A percentile compares a stretch with the other conserved stretches of the same genome.
Evolutionary conservation across 2,113 vertebrate species (phyloP).

Genomic region (Symphodus melops): DNA sequence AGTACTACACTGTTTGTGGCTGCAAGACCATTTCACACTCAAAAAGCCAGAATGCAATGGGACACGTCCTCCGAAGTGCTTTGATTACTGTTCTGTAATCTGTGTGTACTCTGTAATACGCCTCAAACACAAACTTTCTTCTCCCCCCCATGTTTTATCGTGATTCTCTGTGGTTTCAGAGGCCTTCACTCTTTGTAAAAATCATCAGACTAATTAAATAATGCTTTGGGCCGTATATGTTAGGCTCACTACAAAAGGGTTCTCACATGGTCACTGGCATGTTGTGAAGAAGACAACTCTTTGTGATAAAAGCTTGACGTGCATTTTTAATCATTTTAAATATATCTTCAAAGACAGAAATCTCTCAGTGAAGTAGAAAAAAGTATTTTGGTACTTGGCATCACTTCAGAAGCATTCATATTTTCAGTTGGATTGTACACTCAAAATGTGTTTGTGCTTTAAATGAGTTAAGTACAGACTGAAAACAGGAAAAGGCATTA

Average conservation of each 20-base stretch:
- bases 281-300: neutral
- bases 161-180: constrained; percentile 2
- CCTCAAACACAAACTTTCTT: constrained; percentile 1
- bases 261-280: neutral
- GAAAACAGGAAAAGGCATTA: no score
- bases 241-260: constrained; percentile 9
- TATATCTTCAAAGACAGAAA: neutral
- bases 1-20: constrained; percentile 8
- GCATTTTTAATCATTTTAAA: constrained; percentile 8
- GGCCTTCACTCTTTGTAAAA: neutral
- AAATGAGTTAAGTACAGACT: no score
- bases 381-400: neutral
- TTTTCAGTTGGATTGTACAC: no score
- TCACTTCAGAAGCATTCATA: no score
- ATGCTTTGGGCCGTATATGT: neutral
- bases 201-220: constrained; percentile 42
- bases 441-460: no score
- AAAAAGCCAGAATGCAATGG: constrained; percentile 12
- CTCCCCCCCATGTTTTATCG: neutral
- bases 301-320: constrained; percentile 1
- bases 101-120: constrained; percentile 15
- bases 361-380: neutral
- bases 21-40: constrained; percentile 2
- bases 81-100: constrained; percentile 33
- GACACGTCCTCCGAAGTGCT: constrained; percentile 14